Percentiles rank a stretch among this genome's conserved stretches.
Evolutionary conservation across 2,888 invertebrate genomes (phyloP).

Genomic region (Chymomyza fuscimana): DNA sequence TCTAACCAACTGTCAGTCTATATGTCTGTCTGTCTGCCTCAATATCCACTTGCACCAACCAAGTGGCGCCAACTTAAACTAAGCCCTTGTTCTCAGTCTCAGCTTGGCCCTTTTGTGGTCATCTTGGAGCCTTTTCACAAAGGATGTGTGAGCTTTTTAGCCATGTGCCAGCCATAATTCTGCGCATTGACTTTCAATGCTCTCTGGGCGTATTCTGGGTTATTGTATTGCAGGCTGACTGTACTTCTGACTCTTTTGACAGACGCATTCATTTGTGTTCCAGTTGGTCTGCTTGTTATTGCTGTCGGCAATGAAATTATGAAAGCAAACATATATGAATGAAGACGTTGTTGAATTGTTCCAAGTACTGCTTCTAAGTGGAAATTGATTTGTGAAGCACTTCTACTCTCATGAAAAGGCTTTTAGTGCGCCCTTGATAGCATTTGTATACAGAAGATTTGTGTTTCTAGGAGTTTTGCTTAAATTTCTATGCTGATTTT

Average conservation of each 20-base stretch:
- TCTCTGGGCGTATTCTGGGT: conserved; percentile 32
- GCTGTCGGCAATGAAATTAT: conserved; percentile 30
- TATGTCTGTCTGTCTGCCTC: background rate
- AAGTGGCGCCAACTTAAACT: conserved; percentile 33
- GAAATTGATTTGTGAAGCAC: background rate
- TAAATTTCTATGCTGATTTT: background rate
- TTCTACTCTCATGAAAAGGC: background rate
- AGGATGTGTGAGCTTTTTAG: conserved; percentile 17
- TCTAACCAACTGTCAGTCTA: no score
- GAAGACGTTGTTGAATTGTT: background rate
- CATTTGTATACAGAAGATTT: background rate
- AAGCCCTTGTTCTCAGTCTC: conserved; percentile 21
- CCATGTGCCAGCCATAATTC: conserved; percentile 34
- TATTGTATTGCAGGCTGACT: conserved; percentile 17
- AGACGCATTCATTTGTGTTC: background rate
- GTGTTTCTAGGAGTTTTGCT: background rate
- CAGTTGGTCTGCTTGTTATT: background rate
- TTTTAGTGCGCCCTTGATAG: background rate
- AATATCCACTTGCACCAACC: background rate
- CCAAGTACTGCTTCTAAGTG: background rate
- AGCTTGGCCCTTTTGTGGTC: conserved; percentile 30
- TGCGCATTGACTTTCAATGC: conserved; percentile 47
- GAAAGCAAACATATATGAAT: conserved; percentile 29
- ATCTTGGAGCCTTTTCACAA: conserved; percentile 16
- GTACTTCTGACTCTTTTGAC: background rate